A percentile compares a stretch with the other conserved stretches of the same genome.
phyloP scores from a whole-genome alignment of 2,888 invertebrate genomes.

The Phrixothrix hirtus region DNA sequence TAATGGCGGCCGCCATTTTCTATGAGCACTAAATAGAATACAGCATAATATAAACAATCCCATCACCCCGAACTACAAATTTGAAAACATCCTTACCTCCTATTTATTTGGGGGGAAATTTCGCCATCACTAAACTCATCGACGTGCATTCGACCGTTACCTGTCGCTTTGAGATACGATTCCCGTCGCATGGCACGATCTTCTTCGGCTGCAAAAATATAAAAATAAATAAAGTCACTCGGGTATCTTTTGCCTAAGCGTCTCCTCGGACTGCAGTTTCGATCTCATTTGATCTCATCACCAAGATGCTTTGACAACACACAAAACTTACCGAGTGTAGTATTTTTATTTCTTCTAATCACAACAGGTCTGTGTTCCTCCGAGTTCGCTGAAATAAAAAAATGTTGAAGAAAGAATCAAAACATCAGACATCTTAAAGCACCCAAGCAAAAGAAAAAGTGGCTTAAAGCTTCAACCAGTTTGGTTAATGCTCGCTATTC shows the following conservation, averaged over 20 bases:
- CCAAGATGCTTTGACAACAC: no score
- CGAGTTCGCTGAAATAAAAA: conserved; percentile 21
- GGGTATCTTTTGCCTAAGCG: no score
- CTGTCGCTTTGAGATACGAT: conserved; percentile 93
- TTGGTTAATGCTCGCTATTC: conserved; percentile 11
- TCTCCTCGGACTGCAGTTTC: no score
- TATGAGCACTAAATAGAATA: conserved; percentile 65
- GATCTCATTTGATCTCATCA: no score
- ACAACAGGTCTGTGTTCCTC: conserved; percentile 49
- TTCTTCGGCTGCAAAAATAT: conserved; percentile 66
- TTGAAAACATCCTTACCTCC: conserved; percentile 62
- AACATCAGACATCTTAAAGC: no score
- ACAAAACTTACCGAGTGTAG: conserved; percentile 53
- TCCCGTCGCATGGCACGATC: conserved; percentile 85
- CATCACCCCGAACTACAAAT: conserved; percentile 5
- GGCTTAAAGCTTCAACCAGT: neutral
- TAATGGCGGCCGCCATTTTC: conserved; percentile 83
- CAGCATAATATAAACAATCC: conserved; percentile 17
- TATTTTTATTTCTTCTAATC: conserved; percentile 55
- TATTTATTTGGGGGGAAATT: conserved; percentile 58
- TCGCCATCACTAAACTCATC: conserved; percentile 65
- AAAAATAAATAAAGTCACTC: no score
- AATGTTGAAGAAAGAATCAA: no score
- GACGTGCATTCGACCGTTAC: conserved; percentile 75
- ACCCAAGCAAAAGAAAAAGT: conserved; percentile 6